Evolutionary conservation across 1,140 invertebrate genomes (phyloP).

Genomic region (Maconellicoccus hirsutus): DNA sequence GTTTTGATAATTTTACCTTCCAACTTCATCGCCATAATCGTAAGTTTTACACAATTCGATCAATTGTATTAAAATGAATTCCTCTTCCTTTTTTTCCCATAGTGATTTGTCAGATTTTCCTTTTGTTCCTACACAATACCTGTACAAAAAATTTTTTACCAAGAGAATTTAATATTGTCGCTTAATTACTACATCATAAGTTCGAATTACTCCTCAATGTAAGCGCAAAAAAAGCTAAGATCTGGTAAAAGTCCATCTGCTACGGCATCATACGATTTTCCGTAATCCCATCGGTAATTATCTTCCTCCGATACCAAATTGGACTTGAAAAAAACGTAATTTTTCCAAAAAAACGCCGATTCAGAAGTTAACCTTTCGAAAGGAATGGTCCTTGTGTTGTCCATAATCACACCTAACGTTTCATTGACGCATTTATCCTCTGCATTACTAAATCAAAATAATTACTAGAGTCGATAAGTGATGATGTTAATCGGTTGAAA

Average conservation of each 20-base stretch:
- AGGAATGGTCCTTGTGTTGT: not conserved
- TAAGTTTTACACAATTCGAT: conserved; percentile 15
- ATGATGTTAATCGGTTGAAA: not conserved
- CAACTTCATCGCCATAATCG: conserved; percentile 18
- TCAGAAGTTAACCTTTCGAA: conserved; percentile 8
- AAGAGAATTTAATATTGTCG: not conserved
- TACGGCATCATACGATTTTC: not conserved
- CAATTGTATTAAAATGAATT: conserved; percentile 23
- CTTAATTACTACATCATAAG: too few species aligned
- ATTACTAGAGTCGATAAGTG: too few species aligned
- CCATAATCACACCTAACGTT: not conserved
- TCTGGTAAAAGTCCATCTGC: not conserved
- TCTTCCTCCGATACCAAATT: not conserved
- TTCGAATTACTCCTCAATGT: not conserved
- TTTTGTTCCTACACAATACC: not conserved
- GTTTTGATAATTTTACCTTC: conserved; percentile 23
- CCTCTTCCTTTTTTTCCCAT: not conserved
- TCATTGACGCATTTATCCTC: not conserved
- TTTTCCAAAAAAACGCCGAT: conserved; percentile 13
- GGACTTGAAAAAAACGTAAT: not conserved
- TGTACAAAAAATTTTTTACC: not conserved
- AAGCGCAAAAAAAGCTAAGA: not conserved
- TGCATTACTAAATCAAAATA: not conserved
- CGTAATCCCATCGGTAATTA: not conserved
- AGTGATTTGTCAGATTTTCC: not conserved